These are phyloP conservation scores for Rhingia campestris DNA, from an alignment of 2,888 invertebrate genomes.

Conservation along the genomic window DNA sequence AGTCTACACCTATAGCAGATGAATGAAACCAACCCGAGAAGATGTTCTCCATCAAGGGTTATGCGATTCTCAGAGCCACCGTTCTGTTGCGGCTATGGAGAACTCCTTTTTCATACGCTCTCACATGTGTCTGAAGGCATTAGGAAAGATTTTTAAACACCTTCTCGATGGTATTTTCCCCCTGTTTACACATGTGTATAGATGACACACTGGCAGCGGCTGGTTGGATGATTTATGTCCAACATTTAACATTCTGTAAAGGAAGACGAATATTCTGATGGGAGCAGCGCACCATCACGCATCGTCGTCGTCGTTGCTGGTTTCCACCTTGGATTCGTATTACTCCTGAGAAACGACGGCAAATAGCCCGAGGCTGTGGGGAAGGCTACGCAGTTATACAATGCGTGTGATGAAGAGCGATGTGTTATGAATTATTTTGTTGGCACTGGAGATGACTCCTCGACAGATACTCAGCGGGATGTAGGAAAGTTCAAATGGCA, in stretches of 20 bases:
- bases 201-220: constrained; percentile 68
- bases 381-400: constrained; percentile 43
- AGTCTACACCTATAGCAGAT: constrained; percentile 7
- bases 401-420: constrained; percentile 69
- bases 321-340: constrained; percentile 53
- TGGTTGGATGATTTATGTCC: constrained; percentile 70
- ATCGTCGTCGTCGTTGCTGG: constrained; percentile 28
- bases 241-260: constrained; percentile 73
- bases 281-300: constrained; percentile 60
- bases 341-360: constrained; percentile 56
- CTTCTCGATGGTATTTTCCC: constrained; percentile 43
- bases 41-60: constrained; percentile 30
- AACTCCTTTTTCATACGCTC: constrained; percentile 45
- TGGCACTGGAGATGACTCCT: constrained; percentile 52
- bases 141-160: constrained; percentile 56
- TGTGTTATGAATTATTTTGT: constrained; percentile 72
- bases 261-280: constrained; percentile 66
- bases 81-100: constrained; percentile 7
- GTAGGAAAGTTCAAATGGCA: constrained; percentile 66
- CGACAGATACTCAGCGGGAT: constrained; percentile 18
- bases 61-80: constrained; percentile 58
- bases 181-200: constrained; percentile 55
- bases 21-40: constrained; percentile 28
- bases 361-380: constrained; percentile 54
- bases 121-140: constrained; percentile 36